Percentiles rank a stretch among this genome's conserved stretches.
Conservation (phyloP, 2,797 vertebrate species). For the Premnoplex brunnescens region DNA sequence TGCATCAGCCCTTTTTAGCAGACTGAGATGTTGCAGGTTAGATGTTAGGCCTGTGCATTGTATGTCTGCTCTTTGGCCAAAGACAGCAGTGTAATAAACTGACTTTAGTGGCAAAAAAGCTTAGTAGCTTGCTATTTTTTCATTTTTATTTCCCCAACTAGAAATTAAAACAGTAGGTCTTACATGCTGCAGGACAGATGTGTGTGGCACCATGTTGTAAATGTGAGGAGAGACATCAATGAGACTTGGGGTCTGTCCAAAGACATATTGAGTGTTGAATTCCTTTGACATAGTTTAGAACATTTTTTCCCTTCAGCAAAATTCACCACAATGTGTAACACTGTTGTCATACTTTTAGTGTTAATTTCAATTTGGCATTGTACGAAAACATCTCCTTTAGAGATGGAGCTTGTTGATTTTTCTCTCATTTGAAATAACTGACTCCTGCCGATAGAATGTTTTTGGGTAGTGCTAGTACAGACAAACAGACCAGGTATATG, state of each 20-base stretch:
- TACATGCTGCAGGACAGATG: fast-evolving
- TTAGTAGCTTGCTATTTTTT: background rate
- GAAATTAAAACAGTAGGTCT: background rate
- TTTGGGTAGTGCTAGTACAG: background rate
- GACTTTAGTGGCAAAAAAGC: background rate
- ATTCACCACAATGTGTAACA: background rate
- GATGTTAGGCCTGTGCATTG: background rate
- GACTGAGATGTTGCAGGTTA: background rate
- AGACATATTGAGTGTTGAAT: background rate
- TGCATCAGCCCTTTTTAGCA: background rate
- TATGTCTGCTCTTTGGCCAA: background rate
- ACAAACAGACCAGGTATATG: background rate
- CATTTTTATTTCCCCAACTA: background rate
- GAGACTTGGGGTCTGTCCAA: background rate
- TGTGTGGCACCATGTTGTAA: no score
- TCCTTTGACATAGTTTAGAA: background rate
- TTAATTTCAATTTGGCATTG: background rate
- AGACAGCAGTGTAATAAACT: no score
- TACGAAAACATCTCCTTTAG: background rate
- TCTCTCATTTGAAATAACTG: background rate
- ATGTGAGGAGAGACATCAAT: background rate
- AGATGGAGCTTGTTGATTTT: background rate
- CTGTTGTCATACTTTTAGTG: no score
- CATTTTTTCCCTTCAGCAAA: background rate
- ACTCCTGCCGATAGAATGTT: background rate